A percentile compares a stretch with the other conserved stretches of the same genome.
These are phyloP conservation scores for Hydractinia symbiolongicarpus DNA, from an alignment of 30 jellyfish, hydroid and myxozoan species.

Conservation along the genomic window DNA sequence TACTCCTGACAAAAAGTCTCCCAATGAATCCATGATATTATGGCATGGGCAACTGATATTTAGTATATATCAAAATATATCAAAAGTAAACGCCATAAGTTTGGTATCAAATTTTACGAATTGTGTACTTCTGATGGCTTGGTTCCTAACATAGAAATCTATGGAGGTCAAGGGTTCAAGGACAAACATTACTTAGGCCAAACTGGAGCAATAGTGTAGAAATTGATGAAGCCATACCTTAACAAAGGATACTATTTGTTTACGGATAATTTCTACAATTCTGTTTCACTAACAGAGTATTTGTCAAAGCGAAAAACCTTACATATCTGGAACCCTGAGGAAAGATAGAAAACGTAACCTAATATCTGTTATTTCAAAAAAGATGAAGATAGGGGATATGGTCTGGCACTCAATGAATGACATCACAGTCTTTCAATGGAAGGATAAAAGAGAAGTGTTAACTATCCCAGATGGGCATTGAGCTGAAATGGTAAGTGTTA, in stretches of 20 bases:
- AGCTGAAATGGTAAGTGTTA: conserved; percentile 29
- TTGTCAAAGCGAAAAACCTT: not conserved
- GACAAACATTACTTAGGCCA: not conserved
- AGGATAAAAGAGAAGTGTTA: conserved; percentile 30
- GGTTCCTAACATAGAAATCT: not conserved
- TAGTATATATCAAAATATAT: not conserved
- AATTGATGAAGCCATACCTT: not conserved
- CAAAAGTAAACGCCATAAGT: not conserved
- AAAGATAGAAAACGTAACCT: conserved; percentile 11
- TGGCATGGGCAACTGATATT: no score
- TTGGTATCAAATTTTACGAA: not conserved
- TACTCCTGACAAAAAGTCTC: not conserved
- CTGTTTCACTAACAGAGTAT: conserved; percentile 21
- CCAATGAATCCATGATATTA: not conserved
- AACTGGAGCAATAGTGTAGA: not conserved
- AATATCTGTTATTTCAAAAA: not conserved
- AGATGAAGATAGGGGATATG: conserved; percentile 28
- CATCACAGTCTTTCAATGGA: not conserved
- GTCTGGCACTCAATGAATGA: conserved; percentile 21
- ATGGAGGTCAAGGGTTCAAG: not conserved
- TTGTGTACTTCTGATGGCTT: not conserved
- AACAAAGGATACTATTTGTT: conserved; percentile 15
- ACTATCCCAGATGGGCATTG: conserved; percentile 3
- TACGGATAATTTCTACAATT: conserved; percentile 30
- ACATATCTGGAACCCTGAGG: conserved; percentile 26